Percentiles rank a stretch among this genome's conserved stretches.
These are phyloP conservation scores for Lacanobia wlatinum DNA, from an alignment of 2,888 invertebrate species.

Conservation along the genomic window DNA sequence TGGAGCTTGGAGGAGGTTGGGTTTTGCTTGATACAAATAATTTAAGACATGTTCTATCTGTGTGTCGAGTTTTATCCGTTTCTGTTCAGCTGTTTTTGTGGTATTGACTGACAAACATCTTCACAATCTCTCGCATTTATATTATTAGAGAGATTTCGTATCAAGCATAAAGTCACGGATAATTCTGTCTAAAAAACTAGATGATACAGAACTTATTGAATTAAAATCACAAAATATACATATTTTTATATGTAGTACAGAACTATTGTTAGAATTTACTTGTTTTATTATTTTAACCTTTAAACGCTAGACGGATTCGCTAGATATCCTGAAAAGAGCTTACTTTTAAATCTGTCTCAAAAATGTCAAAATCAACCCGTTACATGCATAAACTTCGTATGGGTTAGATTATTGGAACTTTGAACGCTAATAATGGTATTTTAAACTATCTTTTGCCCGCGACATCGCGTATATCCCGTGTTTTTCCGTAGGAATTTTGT, in stretches of 20 bases:
- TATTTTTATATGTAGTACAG: slow-evolving; percentile 44
- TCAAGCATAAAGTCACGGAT: slow-evolving; percentile 10
- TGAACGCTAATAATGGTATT: slow-evolving; percentile 17
- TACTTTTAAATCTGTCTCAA: slow-evolving; percentile 38
- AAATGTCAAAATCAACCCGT: slow-evolving; percentile 15
- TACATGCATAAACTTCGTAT: neutral
- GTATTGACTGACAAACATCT: neutral
- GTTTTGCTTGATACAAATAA: slow-evolving; percentile 7
- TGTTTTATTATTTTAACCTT: slow-evolving; percentile 49
- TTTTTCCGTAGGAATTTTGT: too few species aligned
- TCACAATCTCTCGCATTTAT: neutral
- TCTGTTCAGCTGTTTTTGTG: slow-evolving; percentile 12
- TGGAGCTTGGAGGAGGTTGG: slow-evolving; percentile 10
- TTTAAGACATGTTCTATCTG: neutral
- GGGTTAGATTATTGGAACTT: slow-evolving; percentile 10
- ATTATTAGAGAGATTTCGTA: neutral
- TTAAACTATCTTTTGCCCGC: too few species aligned
- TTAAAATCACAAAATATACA: slow-evolving; percentile 48
- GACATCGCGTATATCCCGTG: too few species aligned
- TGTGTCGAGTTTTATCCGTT: neutral
- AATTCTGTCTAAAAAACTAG: neutral
- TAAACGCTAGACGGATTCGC: slow-evolving; percentile 50
- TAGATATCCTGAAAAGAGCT: slow-evolving; percentile 48
- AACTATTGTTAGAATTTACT: slow-evolving; percentile 36
- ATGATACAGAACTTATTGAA: too few species aligned